Percentiles rank a stretch among this genome's conserved stretches.
These are phyloP conservation scores for Atta cephalotes DNA, from an alignment of 1,140 invertebrate genomes.

Conservation along the genomic window DNA sequence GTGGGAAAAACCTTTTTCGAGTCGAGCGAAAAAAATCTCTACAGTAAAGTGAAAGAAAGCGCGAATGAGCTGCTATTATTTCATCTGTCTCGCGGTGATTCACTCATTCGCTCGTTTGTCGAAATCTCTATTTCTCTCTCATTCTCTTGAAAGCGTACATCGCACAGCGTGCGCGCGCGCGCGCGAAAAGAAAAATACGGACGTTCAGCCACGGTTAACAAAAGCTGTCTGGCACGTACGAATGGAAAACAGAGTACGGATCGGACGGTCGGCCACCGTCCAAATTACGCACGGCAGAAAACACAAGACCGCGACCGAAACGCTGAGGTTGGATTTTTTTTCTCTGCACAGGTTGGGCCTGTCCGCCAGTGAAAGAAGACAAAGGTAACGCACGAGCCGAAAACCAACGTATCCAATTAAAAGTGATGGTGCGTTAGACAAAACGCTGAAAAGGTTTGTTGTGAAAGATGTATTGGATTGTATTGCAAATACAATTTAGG, in stretches of 20 bases:
- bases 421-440: background rate
- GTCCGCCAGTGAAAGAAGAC: constrained; percentile 3
- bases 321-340: background rate
- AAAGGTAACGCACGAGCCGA: background rate
- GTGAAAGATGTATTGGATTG: constrained; percentile 6
- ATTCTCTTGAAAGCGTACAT: background rate
- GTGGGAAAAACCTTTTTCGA: constrained; percentile 12
- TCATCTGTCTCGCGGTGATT: constrained; percentile 17
- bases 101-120: background rate
- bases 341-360: background rate
- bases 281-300: constrained; percentile 50
- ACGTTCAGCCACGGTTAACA: constrained; percentile 2
- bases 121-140: background rate
- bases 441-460: background rate
- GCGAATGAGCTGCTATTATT: constrained; percentile 41
- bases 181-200: constrained; percentile 27
- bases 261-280: constrained; percentile 2
- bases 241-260: constrained; percentile 20
- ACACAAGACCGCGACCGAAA: constrained; percentile 13
- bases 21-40: constrained; percentile 15
- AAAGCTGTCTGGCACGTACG: constrained; percentile 23
- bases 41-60: background rate
- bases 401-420: constrained; percentile 46
- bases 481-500: background rate
- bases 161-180: background rate